Base-by-base conservation (phyloP, 2,888 invertebrate species). In the Agonopterix arenella region DNA sequence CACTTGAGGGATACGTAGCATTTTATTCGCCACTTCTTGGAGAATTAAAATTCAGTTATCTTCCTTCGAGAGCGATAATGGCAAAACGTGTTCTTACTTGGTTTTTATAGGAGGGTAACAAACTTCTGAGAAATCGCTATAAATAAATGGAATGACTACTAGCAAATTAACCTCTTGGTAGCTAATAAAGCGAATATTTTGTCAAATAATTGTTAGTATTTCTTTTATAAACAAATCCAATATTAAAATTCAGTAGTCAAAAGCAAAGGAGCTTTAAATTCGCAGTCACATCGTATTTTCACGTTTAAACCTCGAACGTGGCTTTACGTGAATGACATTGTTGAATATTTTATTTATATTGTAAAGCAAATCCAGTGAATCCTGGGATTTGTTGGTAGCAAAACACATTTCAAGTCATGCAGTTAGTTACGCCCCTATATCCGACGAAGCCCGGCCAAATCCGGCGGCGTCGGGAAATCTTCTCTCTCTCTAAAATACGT, bases 341-440 rank as follows among this genome's bases (percentile, higher is more conserved):
- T 53, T 54, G 55, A 56, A 56, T 57, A 55, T 54, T 52, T 51
- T n/a, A 40, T n/a, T n/a, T 55, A 54, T 54, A 53, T 55, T 57
- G 61, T 57, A 60, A 62, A 70, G 65, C 65, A 70, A 74, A 76
- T 70, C 68, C 68, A 54, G 53, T 56, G 61, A 70, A 71, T 70
- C 65, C 76, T 70, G 60, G 72, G 74, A 68, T 77, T 77, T 75
- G 73, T 78, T 70, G 70, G 68, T 70, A 69, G 69, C 68, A 70
- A 75, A 79, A 82, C 72, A 82, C 71, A 76, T 79, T 80, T 69
- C 69, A 69, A 74, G 70, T 70, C 69, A 65, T 70, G 67, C 77
- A 77, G 80, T 80, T 80, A 82, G 79, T 80, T 79, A 79, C 74
- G 70, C 68, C 63, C 58, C 59, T 63, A 65, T 67, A 79, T 78